These are phyloP conservation scores for Cosmorhoe ocellata DNA, from an alignment of 2,888 invertebrate genomes.

Conservation along the genomic window DNA sequence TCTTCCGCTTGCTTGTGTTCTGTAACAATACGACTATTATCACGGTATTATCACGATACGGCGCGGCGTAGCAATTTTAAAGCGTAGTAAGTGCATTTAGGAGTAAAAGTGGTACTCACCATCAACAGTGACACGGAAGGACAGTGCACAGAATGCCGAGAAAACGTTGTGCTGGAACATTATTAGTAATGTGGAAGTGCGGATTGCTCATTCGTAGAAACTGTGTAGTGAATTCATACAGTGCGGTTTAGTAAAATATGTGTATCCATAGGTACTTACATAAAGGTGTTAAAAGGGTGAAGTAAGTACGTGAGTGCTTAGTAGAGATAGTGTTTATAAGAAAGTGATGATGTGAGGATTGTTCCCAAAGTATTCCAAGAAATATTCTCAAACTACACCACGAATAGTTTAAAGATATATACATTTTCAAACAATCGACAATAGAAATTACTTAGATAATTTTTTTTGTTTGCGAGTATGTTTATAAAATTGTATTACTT, in stretches of 20 bases:
- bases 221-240: conserved; percentile 29
- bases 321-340: neutral
- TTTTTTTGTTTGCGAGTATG: no score
- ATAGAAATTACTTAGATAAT: neutral
- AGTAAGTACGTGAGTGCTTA: conserved; percentile 18
- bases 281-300: conserved; percentile 6
- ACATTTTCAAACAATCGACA: conserved; percentile 9
- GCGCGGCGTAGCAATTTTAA: neutral
- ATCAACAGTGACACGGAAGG: conserved; percentile 34
- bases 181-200: conserved; percentile 42
- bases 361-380: no score
- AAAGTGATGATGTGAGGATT: conserved; percentile 2
- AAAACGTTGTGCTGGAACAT: conserved; percentile 46
- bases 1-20: conserved; percentile 62
- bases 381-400: no score
- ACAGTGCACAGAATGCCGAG: conserved; percentile 45
- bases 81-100: conserved; percentile 31
- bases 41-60: no score
- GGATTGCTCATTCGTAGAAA: conserved; percentile 38
- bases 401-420: no score
- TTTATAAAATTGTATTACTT: no score
- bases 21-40: conserved; percentile 52
- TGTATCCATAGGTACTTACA: conserved; percentile 13
- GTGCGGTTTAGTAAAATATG: conserved; percentile 18
- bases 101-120: conserved; percentile 50